These are phyloP conservation scores for Drosophila rufa DNA, from an alignment of 1,140 invertebrate genomes.

Conservation along the genomic window DNA sequence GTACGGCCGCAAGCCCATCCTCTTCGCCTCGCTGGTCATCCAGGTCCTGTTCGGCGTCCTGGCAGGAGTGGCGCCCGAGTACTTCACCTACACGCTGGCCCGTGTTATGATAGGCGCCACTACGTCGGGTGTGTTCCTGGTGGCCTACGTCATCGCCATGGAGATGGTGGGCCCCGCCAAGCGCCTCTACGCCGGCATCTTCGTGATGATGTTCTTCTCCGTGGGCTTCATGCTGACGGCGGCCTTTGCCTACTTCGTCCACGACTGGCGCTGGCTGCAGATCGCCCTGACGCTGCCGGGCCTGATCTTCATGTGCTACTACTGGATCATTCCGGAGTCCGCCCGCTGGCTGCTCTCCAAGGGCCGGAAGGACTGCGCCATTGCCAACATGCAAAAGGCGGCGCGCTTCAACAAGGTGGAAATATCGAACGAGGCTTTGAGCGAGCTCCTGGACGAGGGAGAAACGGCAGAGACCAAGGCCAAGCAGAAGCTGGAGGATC, in stretches of 20 bases:
- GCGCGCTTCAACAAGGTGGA: slow-evolving; percentile 89
- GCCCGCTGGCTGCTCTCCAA: slow-evolving; percentile 92
- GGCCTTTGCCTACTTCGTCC: slow-evolving; percentile 90
- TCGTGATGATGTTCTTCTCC: slow-evolving; percentile 92
- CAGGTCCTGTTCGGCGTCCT: slow-evolving; percentile 89
- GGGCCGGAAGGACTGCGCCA: slow-evolving; percentile 90
- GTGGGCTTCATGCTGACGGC: slow-evolving; percentile 91
- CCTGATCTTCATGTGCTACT: slow-evolving; percentile 90
- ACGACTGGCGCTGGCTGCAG: slow-evolving; percentile 91
- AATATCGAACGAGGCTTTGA: slow-evolving; percentile 86
- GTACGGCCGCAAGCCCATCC: slow-evolving; percentile 90
- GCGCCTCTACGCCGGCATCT: slow-evolving; percentile 90
- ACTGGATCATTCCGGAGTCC: slow-evolving; percentile 95
- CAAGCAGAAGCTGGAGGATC: slow-evolving; percentile 54
- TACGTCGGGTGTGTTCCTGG: slow-evolving; percentile 91
- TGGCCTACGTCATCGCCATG: slow-evolving; percentile 92
- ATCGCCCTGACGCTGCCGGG: slow-evolving; percentile 90
- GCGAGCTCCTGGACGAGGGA: slow-evolving; percentile 86
- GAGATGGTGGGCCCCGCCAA: slow-evolving; percentile 93
- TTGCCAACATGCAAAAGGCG: slow-evolving; percentile 89
- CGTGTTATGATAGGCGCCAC: slow-evolving; percentile 90
- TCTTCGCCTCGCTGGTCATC: slow-evolving; percentile 90
- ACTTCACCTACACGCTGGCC: slow-evolving; percentile 89
- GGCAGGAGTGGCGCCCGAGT: slow-evolving; percentile 89
- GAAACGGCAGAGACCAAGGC: slow-evolving; percentile 83